Evolutionary conservation across 2,797 vertebrate genomes (phyloP).

Genomic region (Bovichtus diacanthus): DNA sequence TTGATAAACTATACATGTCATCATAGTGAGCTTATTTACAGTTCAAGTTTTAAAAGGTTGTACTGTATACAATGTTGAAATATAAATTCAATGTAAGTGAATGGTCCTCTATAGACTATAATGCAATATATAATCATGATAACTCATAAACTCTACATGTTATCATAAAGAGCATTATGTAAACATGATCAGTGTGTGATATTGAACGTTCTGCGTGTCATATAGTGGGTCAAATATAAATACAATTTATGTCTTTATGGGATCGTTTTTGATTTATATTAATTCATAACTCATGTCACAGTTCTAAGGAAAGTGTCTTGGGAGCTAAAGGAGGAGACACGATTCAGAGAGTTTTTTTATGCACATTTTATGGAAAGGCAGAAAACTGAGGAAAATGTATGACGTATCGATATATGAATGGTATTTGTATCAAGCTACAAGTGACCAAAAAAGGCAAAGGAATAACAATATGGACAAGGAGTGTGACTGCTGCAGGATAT

Average conservation of each 20-base stretch:
- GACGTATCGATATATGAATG: background rate
- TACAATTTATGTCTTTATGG: background rate
- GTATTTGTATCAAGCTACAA: background rate
- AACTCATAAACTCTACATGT: background rate
- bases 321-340: background rate
- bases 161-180: background rate
- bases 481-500: conserved; percentile 18
- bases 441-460: background rate
- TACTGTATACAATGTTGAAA: background rate
- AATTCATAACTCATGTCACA: background rate
- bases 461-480: background rate
- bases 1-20: background rate
- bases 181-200: background rate
- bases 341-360: background rate
- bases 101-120: background rate
- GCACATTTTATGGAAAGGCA: background rate
- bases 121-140: background rate
- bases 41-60: background rate
- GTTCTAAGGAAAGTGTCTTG: background rate
- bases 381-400: background rate
- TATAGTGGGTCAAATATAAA: background rate
- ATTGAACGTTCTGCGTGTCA: background rate
- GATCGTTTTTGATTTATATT: background rate
- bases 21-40: background rate
- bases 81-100: background rate